Conservation (phyloP, 2,113 vertebrate genomes). For the Marmota monax region DNA sequence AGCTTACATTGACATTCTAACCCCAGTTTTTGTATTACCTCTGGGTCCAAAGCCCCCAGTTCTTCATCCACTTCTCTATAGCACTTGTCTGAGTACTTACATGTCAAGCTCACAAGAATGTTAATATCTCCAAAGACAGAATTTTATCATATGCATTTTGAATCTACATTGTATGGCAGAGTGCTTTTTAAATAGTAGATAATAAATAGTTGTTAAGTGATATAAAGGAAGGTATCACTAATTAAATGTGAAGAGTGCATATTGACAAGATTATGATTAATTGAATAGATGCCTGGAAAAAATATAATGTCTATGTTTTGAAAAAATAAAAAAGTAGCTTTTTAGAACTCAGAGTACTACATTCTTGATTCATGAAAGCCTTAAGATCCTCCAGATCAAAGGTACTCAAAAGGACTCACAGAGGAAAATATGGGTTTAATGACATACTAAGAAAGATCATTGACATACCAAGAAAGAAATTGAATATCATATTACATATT, state of each 20-base stretch:
- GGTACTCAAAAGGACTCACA: neutral
- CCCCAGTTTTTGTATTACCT: neutral
- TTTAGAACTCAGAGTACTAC: neutral
- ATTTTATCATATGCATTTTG: neutral
- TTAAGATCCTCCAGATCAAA: neutral
- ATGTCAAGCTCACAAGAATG: neutral
- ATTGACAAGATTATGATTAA: neutral
- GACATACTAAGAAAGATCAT: neutral
- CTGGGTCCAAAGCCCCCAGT: neutral
- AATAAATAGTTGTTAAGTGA: neutral
- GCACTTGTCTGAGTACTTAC: no score
- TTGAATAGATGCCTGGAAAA: neutral
- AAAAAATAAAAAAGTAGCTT: neutral
- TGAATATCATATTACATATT: neutral
- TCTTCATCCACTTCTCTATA: neutral
- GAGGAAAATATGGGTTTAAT: neutral
- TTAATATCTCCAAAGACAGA: neutral
- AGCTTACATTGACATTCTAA: neutral
- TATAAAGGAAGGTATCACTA: neutral
- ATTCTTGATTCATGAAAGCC: neutral
- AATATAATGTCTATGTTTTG: neutral
- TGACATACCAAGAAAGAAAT: neutral
- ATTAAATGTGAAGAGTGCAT: neutral
- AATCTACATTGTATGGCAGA: neutral
- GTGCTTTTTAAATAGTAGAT: neutral